Evolutionary conservation across 2,113 vertebrate genomes (phyloP).

Genomic region (Illadopsis cleaveri): DNA sequence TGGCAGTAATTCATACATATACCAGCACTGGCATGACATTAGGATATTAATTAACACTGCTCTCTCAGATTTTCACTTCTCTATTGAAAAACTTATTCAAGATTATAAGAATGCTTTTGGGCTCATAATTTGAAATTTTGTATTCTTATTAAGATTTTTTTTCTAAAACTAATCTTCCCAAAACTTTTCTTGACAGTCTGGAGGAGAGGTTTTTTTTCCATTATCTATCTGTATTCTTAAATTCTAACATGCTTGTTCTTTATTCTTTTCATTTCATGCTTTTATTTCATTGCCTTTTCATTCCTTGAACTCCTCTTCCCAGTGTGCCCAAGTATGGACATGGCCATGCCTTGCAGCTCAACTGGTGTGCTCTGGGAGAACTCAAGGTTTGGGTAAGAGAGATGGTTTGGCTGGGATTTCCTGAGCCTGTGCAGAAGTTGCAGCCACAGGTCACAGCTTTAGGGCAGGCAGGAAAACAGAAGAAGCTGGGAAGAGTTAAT

Average conservation of each 20-base stretch:
- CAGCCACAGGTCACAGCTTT: not conserved
- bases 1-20: not conserved
- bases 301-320: not conserved
- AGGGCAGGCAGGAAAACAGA: not conserved
- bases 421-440: not conserved
- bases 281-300: not conserved
- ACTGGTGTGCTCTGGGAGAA: rapidly evolving
- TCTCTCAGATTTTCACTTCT: not conserved
- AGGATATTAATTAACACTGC: not conserved
- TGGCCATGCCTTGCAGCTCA: not conserved
- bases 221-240: not conserved
- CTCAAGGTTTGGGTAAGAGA: not conserved
- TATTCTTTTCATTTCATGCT: not conserved
- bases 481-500: not conserved
- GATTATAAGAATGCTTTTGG: not conserved
- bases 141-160: not conserved
- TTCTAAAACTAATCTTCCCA: not conserved
- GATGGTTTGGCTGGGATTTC: not conserved
- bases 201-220: rapidly evolving
- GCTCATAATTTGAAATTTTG: not conserved
- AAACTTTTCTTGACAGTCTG: not conserved
- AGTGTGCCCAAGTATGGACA: not conserved
- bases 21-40: not conserved
- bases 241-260: not conserved
- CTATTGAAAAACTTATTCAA: not conserved